A percentile compares a stretch with the other conserved stretches of the same genome.
Conservation (phyloP, 1,140 invertebrate species). For the Drosophila albomicans region DNA sequence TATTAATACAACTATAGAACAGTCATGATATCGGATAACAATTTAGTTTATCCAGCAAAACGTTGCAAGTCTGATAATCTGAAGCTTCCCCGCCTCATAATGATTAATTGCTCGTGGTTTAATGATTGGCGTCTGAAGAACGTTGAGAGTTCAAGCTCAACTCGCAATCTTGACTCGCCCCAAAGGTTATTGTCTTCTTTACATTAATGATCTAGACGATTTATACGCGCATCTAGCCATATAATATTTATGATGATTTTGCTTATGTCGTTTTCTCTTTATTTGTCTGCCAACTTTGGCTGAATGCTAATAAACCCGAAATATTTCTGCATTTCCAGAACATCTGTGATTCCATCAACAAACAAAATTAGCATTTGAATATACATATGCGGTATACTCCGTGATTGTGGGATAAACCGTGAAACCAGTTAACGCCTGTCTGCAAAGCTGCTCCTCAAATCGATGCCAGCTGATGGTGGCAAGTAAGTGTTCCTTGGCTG, state of each 20-base stretch:
- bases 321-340: conserved; percentile 53
- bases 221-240: conserved; percentile 5
- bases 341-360: conserved; percentile 12
- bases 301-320: conserved; percentile 60
- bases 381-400: conserved; percentile 47
- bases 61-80: conserved; percentile 18
- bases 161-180: neutral
- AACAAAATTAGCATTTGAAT: conserved; percentile 70
- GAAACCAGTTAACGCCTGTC: conserved; percentile 48
- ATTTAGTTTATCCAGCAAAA: conserved; percentile 2
- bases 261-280: conserved; percentile 32
- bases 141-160: conserved; percentile 23
- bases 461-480: conserved; percentile 2
- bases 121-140: conserved; percentile 29
- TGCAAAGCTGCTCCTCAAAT: conserved; percentile 5
- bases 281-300: conserved; percentile 36
- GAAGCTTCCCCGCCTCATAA: conserved; percentile 29
- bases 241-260: conserved; percentile 35
- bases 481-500: conserved; percentile 18
- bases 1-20: conserved; percentile 13
- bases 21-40: conserved; percentile 14
- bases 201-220: conserved; percentile 27
- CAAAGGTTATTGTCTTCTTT: conserved; percentile 67
- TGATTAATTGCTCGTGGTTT: conserved; percentile 39
- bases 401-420: conserved; percentile 54